Evolutionary conservation across 2,113 vertebrate genomes (phyloP), one percentile per base, ranked within the genome.

Genomic region (Haemorhous mexicanus): DNA sequence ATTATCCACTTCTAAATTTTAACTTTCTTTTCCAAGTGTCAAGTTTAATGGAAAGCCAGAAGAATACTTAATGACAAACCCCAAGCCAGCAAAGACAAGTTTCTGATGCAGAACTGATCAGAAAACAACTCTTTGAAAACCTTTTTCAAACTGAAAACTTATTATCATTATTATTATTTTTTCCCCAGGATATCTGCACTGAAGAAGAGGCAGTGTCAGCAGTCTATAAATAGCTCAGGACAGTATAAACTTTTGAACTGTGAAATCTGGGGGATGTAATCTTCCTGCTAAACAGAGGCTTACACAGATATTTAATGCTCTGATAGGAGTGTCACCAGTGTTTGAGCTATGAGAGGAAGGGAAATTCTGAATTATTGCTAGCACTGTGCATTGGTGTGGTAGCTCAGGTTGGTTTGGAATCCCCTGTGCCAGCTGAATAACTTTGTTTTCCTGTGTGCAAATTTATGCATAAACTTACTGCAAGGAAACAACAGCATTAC

Each of bases 171-270:
- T 59, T 58, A 56, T 58, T n/a, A 32, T 33, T 20, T 67, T 5
- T 47, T 24, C 11, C 64, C 43, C 61, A 26, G 72, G 94, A 87
- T 89, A 83, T 91, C 88, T 69, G 70, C 76, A 17, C 67, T 89
- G 89, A 68, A 91, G 82, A 96, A 96, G 92, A 93, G 89, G 55
- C 96, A 78, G 59, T 61, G 62, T 90, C 90, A 94, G 87, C 63
- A 52, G 82, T 76, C 79, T 97, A 96, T 96, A 96, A 96, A 97
- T 96, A 97, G 96, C 93, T 47, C 76, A 84, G 93, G 90, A 97
- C 87, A 92, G 61, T 23, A 82, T 97, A 96, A 98, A 98, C 94
- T 97, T 97, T 93, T 97, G 96, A 97, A 96, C 95, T 96, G 96
- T 95, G 94, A 97, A 96, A 95, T 95, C 94, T 95, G 82, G 88